Evolutionary conservation across 2,888 invertebrate species (phyloP), one percentile per base, ranked within the genome.

Genomic region (Heliconius cydno): DNA sequence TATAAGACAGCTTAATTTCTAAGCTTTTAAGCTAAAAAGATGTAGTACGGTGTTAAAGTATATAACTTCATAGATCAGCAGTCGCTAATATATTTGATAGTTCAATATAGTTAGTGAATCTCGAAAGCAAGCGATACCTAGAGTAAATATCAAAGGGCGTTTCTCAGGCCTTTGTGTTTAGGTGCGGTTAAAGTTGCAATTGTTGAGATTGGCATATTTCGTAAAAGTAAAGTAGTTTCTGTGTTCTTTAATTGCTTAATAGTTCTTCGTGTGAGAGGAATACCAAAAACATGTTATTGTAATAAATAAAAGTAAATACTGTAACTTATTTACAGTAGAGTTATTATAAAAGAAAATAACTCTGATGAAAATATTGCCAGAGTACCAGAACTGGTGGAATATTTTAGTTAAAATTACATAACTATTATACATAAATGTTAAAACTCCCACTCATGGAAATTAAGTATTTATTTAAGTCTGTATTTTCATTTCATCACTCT

Each of bases 131-230:
- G 52, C 78, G 72, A 76, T 79, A 78, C 63, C 63, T 25, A 57
- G 25, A 78, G 78, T 72, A 81, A 81, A 80, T 72, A 79, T 80
- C 80, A 81, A 81, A 81, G 79, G 78, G 80, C 77, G 76, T 67
- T 76, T 76, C 70, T 68, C 75, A 77, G 76, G 79, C 79, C 79
- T 79, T 81, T 81, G 81, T 81, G 77, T 68, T 78, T 52, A 81
- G 81, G 79, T 78, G 81, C 75, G 78, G 81, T 72, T 78, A 57
- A 76, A 79, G 79, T 79, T 81, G 79, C 81, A 75, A 52, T 78
- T 79, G 74, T 67, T 66, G 71, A 78, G 79, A 81, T 79, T 76
- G 79, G 78, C 78, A 63, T 77, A 75, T 81, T 81, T 75, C 81
- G 79, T 79, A 81, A 81, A 66, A 79, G 70, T 79, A 79, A 68